Conservation (phyloP, 53 echinoderm and acorn worm species). For the Holothuria scabra region DNA sequence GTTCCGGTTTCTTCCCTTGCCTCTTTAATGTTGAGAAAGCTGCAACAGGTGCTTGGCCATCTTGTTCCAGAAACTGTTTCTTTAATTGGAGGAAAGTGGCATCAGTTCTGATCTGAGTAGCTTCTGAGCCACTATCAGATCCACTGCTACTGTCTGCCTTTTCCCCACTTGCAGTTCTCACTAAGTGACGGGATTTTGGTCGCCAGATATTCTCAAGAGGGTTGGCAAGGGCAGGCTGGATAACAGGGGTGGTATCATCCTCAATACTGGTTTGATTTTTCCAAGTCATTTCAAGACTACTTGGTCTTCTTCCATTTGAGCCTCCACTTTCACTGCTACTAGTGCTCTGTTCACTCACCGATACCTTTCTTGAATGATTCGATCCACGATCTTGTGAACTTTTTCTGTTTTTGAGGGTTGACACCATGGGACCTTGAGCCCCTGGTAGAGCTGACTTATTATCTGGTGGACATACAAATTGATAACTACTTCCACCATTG, state of each 20-base stretch:
- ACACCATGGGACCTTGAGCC: constrained; percentile 19
- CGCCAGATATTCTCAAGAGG: constrained; percentile 92
- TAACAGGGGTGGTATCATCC: constrained; percentile 70
- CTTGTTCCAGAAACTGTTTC: constrained; percentile 88
- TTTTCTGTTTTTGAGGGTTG: constrained; percentile 8
- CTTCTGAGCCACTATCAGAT: constrained; percentile 42
- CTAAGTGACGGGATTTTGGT: constrained; percentile 84
- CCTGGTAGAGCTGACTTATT: constrained; percentile 36
- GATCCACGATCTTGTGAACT: neutral
- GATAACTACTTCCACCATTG: neutral
- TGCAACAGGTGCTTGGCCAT: constrained; percentile 62
- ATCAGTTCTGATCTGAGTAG: constrained; percentile 68
- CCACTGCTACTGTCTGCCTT: constrained; percentile 52
- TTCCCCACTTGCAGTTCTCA: constrained; percentile 54
- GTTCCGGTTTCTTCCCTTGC: constrained; percentile 83
- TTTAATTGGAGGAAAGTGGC: constrained; percentile 88
- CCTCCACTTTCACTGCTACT: constrained; percentile 72
- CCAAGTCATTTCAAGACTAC: constrained; percentile 74
- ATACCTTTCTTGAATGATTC: constrained; percentile 29
- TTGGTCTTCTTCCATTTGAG: constrained; percentile 63
- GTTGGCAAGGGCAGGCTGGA: constrained; percentile 83
- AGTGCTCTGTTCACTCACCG: constrained; percentile 70
- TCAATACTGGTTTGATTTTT: constrained; percentile 68
- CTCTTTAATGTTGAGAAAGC: constrained; percentile 79
- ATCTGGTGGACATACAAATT: constrained; percentile 46